Percentiles rank a stretch among this genome's conserved stretches.
Conservation (phyloP, 2,113 vertebrate genomes). For the Nycticryphes semicollaris region DNA sequence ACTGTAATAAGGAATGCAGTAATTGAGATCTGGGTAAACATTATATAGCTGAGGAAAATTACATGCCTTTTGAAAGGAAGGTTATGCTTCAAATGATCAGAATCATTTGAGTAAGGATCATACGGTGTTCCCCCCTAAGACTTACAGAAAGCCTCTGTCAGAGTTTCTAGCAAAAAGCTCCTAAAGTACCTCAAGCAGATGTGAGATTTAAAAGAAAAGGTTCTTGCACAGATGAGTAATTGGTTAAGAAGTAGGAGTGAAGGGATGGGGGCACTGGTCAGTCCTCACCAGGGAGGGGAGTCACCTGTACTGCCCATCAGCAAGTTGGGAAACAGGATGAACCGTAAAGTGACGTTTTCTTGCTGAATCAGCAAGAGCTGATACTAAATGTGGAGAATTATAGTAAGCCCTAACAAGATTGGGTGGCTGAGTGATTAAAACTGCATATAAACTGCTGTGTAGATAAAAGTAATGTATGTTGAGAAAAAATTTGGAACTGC, state of each 20-base stretch:
- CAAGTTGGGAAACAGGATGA: background rate
- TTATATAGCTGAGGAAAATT: background rate
- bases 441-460: background rate
- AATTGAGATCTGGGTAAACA: background rate
- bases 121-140: background rate
- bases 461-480: background rate
- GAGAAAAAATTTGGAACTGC: background rate
- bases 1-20: background rate
- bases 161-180: background rate
- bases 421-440: background rate
- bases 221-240: background rate
- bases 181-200: background rate
- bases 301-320: background rate
- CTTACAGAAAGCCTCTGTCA: background rate
- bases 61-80: background rate
- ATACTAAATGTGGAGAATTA: background rate
- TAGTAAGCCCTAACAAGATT: background rate
- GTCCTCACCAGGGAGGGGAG: background rate
- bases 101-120: background rate
- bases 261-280: background rate
- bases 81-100: background rate
- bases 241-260: background rate
- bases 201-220: background rate
- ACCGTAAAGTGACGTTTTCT: background rate
- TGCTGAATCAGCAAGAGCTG: background rate